Evolutionary conservation across 2,113 vertebrate species (phyloP), one percentile per base, ranked within the genome.

Genomic region (Calonectris borealis): DNA sequence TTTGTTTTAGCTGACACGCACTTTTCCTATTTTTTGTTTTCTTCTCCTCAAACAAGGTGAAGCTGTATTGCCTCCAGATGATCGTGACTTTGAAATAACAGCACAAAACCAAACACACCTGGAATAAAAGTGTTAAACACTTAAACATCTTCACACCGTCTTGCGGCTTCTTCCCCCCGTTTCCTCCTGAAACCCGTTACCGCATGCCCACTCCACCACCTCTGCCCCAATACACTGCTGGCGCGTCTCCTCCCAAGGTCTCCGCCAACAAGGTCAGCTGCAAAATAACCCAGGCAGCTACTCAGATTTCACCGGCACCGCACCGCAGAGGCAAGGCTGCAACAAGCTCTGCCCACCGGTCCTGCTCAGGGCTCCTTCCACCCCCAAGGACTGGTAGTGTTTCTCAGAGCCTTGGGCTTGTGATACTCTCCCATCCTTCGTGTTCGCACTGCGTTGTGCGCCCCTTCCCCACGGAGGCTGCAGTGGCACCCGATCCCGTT

Each of bases 181-280:
- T 71, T 94, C 40, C 52, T 85, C 16, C 31, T 26, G 13, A 79
- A 55, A 65, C 6, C 8, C 1, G 0, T 42, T 49, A 55, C 36
- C 58, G 17, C 32, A 10, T 42, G 17, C 26, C 34, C 31, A 19
- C 11, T 40, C 38, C 34, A 19, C 62, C 65, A 4, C 58, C 40
- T 65, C 81, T 88, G 62, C 24, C 73, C 40, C 44, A 68, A 11
- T 55, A 51, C 83, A 72, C 21, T 78, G 65, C 57, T 66, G 38
- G 49, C 2, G 2, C 0, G 0, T 58, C 65, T 84, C 32, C 17
- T 87, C 52, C 7, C 14, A 48, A 16, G 2, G 31, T 26, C 66
- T 61, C 54, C 4, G 3, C 42, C 75, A 78, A 7, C 42, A 68
- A 87, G 26, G 36, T 62, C 48, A 82, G 77, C 48, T 46, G 38